Percentiles rank a stretch among this genome's conserved stretches.
These are phyloP conservation scores for Brachionus manjavacas DNA, from an alignment of 1,140 invertebrate species.

Conservation along the genomic window DNA sequence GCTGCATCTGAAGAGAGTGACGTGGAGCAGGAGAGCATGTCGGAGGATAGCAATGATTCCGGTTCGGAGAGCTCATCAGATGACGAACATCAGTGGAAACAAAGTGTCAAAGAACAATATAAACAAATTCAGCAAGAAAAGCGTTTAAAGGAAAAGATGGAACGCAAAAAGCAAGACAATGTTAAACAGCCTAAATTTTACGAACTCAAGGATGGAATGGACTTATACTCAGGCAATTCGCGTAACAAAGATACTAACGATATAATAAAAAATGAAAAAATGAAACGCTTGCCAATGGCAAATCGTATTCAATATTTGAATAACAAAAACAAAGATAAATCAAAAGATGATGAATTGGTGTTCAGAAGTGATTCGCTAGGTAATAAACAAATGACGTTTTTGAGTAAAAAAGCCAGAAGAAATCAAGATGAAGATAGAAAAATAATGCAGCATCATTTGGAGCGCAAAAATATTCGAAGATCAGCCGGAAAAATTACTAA, in stretches of 20 bases:
- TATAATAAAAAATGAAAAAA: constrained; percentile 42
- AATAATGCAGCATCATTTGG: constrained; percentile 66
- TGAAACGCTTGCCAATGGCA: constrained; percentile 4
- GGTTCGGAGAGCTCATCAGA: constrained; percentile 60
- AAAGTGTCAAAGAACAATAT: constrained; percentile 74
- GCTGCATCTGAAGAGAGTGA: constrained; percentile 55
- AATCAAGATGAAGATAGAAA: constrained; percentile 44
- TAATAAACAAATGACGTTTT: constrained; percentile 34
- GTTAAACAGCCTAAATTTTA: constrained; percentile 61
- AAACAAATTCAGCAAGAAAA: constrained; percentile 57
- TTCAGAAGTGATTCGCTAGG: constrained; percentile 6
- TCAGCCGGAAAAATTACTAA: constrained; percentile 59
- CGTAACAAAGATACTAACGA: not conserved
- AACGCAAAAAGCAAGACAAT: constrained; percentile 40
- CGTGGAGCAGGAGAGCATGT: constrained; percentile 53
- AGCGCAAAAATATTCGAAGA: constrained; percentile 68
- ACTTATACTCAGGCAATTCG: constrained; percentile 56
- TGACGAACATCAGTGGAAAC: constrained; percentile 71
- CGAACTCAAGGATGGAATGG: constrained; percentile 65
- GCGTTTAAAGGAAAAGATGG: constrained; percentile 53
- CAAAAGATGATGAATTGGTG: constrained; percentile 47
- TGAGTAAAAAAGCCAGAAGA: not conserved
- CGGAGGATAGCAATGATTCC: constrained; percentile 52
- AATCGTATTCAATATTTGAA: constrained; percentile 44
- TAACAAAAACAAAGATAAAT: constrained; percentile 59